Evolutionary conservation across 2,888 invertebrate species (phyloP).

Genomic region (Hylaea fasciaria): DNA sequence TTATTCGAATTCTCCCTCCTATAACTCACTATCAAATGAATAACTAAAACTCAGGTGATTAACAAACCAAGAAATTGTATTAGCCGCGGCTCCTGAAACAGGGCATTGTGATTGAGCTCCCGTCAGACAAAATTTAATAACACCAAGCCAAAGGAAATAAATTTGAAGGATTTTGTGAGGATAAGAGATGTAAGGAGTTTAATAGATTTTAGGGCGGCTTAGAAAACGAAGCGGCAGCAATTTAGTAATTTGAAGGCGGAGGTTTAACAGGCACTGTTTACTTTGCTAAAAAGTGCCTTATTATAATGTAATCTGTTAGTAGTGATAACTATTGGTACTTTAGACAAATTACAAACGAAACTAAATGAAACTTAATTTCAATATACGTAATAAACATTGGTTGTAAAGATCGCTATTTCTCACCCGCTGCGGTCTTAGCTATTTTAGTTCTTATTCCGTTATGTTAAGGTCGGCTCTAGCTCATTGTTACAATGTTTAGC

Average conservation of each 20-base stretch:
- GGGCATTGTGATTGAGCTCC: conserved; percentile 33
- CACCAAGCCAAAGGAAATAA: conserved; percentile 35
- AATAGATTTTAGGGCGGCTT: conserved; percentile 18
- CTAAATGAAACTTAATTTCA: too few relatives aligned
- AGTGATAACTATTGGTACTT: too few relatives aligned
- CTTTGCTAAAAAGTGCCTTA: too few relatives aligned
- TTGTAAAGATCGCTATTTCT: too few relatives aligned
- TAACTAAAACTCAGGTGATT: conserved; percentile 53
- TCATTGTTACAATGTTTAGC: too few relatives aligned
- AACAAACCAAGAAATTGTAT: conserved; percentile 71
- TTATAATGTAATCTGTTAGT: too few relatives aligned
- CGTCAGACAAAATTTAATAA: conserved; percentile 37
- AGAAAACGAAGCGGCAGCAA: conserved; percentile 26
- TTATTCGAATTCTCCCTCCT: too few relatives aligned
- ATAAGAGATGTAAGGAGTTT: conserved; percentile 17
- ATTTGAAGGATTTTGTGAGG: conserved; percentile 32
- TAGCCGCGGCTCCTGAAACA: conserved; percentile 52
- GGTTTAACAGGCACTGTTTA: background rate
- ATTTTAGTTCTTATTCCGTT: background rate
- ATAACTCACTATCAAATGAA: conserved; percentile 44
- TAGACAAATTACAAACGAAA: too few relatives aligned
- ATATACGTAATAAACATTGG: too few relatives aligned
- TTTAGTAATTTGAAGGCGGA: conserved; percentile 6
- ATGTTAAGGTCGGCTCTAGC: too few relatives aligned
- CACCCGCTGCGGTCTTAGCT: too few relatives aligned